These are phyloP conservation scores for Adelges cooleyi DNA, from an alignment of 1,140 invertebrate genomes.

Conservation along the genomic window DNA sequence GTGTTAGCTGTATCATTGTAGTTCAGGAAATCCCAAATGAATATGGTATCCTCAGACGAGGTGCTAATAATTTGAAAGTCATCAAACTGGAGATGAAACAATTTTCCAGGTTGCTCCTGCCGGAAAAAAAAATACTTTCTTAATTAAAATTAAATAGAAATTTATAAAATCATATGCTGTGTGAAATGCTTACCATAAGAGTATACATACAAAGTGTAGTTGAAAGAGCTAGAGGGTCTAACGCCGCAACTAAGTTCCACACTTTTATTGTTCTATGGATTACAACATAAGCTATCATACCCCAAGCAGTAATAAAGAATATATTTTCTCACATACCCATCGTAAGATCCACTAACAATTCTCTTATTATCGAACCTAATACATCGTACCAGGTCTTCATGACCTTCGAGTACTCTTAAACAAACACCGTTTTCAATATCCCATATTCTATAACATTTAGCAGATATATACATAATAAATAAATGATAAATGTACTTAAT, in stretches of 20 bases:
- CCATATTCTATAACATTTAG: conserved; percentile 87
- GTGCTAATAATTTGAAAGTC: conserved; percentile 99
- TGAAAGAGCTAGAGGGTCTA: conserved; percentile 86
- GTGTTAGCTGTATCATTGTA: conserved; percentile 36
- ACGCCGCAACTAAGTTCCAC: conserved; percentile 93
- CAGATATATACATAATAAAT: too few species aligned
- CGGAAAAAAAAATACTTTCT: conserved; percentile 28
- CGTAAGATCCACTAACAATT: conserved; percentile 98
- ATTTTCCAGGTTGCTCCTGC: conserved; percentile 96
- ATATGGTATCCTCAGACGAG: conserved; percentile 98
- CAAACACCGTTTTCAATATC: conserved; percentile 98
- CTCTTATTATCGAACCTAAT: conserved; percentile 94
- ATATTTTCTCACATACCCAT: conserved; percentile 55
- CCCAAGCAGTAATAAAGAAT: too few species aligned
- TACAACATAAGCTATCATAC: not conserved
- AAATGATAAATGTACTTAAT: too few species aligned
- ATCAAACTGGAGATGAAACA: conserved; percentile 98
- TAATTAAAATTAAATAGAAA: conserved; percentile 22
- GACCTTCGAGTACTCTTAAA: conserved; percentile 92
- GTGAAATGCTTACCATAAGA: conserved; percentile 66
- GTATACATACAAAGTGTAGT: conserved; percentile 89
- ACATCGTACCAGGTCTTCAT: conserved; percentile 96
- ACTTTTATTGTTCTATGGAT: conserved; percentile 99
- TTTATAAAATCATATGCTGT: conserved; percentile 9
- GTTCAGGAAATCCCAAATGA: conserved; percentile 99